Evolutionary conservation across 2,113 vertebrate genomes (phyloP), one percentile per base, ranked within the genome.

Genomic region (Limanda limanda): DNA sequence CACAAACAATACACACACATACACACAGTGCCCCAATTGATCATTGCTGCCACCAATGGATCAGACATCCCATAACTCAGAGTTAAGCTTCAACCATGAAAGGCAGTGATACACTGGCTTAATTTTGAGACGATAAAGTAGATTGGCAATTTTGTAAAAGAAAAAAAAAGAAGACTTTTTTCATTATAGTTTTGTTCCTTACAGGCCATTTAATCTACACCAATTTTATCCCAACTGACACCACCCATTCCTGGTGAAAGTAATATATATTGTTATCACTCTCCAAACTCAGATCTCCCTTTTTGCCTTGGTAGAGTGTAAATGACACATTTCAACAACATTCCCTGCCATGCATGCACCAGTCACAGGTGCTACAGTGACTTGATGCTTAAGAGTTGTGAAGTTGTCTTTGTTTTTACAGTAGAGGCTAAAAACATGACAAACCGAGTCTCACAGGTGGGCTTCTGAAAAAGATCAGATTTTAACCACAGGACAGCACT

Each of bases 41-140:
- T 89, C 79, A 88, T 86, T 84, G 84, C 74, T 86, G 72, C 74
- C 71, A 84, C 69, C 73, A 74, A 84, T 82, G 63, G 51, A 74
- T 89, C 86, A 86, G 73, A 86, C 73, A 60, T 58, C 65, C 73
- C 79, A 79, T 89, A 90, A 87, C 66, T 89, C 87, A 85, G 60
- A 20, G 71, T 85, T 82, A 78, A 76, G 71, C 76, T 48, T 62
- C 76, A 86, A 80, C 82, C 76, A 89, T 75, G 35, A 82, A 69
- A 77, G 74, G 78, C 58, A 76, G 69, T 85, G 88, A 93, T 87
- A 86, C 76, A 91, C 82, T 88, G 83, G 67, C 82, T 89, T 90
- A 58, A 92, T 90, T 86, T 92, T 79, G 63, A 89, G 70, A 84
- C 87, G 84, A 88, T 89, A 90, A 89, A 87, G 79, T 74, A 86